These are phyloP conservation scores for Toxotes jaculatrix DNA, from an alignment of 2,113 vertebrate genomes.

Conservation along the genomic window DNA sequence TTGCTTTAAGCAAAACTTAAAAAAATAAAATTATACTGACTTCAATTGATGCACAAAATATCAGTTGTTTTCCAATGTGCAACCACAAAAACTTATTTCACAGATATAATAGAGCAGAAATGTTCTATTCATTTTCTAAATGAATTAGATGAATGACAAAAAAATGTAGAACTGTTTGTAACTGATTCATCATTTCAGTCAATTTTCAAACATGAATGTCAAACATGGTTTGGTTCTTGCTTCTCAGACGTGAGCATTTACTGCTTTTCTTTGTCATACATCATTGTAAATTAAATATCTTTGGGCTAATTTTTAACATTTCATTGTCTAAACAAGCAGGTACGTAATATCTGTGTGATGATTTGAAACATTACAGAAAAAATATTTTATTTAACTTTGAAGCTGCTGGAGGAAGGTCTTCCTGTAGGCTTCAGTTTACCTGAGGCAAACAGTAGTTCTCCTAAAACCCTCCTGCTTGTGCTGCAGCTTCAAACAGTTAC, in stretches of 20 bases:
- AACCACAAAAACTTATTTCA: too few species aligned
- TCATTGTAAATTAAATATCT: background rate
- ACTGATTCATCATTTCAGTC: background rate
- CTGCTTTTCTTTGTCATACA: background rate
- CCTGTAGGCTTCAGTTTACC: background rate
- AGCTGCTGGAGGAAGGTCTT: background rate
- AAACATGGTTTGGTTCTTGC: background rate
- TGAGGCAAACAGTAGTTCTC: background rate
- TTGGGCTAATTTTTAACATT: background rate
- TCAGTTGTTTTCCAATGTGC: background rate
- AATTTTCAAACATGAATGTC: background rate
- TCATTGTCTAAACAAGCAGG: too few species aligned
- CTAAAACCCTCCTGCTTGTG: background rate
- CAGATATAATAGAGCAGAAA: background rate
- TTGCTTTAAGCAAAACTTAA: background rate
- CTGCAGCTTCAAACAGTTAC: constrained; percentile 16
- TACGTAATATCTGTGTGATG: background rate
- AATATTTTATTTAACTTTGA: background rate
- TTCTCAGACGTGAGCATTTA: background rate
- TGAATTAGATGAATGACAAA: background rate
- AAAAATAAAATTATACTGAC: background rate
- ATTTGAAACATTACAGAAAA: background rate
- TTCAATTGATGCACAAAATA: background rate
- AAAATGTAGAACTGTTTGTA: background rate
- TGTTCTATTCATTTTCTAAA: background rate